Evolutionary conservation across 1,140 invertebrate species (phyloP).

Genomic region (Caenorhabditis tropicalis): DNA sequence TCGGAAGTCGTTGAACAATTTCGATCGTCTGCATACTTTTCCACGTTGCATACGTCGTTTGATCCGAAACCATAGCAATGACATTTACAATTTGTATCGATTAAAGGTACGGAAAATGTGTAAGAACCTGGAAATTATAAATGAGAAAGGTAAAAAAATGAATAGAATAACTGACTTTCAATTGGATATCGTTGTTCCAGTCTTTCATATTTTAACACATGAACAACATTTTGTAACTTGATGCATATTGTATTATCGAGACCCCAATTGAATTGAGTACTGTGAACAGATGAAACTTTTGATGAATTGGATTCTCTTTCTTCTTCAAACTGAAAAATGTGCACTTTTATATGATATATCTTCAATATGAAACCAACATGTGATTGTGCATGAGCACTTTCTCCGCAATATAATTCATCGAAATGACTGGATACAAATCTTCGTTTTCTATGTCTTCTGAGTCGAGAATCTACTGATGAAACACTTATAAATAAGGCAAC

Average conservation of each 20-base stretch:
- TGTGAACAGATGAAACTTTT: constrained; percentile 11
- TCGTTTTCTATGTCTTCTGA: constrained; percentile 30
- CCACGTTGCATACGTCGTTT: constrained; percentile 14
- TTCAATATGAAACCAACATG: neutral
- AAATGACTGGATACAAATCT: constrained; percentile 14
- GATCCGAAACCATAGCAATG: constrained; percentile 15
- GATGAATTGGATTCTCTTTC: constrained; percentile 10
- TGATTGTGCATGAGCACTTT: constrained; percentile 28
- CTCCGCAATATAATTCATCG: constrained; percentile 30
- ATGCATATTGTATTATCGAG: constrained; percentile 26
- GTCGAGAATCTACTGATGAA: neutral
- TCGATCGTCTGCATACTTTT: constrained; percentile 19
- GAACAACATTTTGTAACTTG: neutral
- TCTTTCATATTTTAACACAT: constrained; percentile 11
- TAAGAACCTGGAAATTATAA: constrained; percentile 6
- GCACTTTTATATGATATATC: neutral
- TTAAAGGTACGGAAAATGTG: neutral
- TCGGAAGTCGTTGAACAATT: neutral
- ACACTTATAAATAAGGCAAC: neutral
- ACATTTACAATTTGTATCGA: constrained; percentile 20
- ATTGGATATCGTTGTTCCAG: constrained; percentile 14
- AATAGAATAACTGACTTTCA: neutral
- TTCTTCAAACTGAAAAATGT: constrained; percentile 2
- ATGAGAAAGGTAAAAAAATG: no score
- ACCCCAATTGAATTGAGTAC: constrained; percentile 31